These are phyloP conservation scores for Doryteuthis pealeii DNA, from an alignment of 1,140 invertebrate genomes.

Conservation along the genomic window DNA sequence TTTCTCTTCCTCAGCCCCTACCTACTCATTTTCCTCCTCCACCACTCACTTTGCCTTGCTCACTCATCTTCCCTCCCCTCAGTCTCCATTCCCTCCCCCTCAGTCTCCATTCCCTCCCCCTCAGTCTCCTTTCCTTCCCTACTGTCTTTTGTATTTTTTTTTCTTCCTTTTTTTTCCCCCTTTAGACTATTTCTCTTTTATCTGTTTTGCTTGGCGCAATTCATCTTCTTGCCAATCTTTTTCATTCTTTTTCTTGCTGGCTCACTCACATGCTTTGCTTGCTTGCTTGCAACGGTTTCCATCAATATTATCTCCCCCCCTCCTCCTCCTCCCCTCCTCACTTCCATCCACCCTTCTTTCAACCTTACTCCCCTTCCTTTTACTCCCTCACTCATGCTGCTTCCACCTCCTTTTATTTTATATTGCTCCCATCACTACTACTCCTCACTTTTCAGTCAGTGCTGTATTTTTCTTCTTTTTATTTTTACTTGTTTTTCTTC, in stretches of 20 bases:
- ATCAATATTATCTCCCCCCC: background rate
- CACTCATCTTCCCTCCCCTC: background rate
- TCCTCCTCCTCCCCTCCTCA: background rate
- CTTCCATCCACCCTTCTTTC: background rate
- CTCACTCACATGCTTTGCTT: too few species aligned
- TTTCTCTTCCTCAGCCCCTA: background rate
- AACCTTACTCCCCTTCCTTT: background rate
- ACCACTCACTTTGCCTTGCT: background rate
- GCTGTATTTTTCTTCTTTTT: too few species aligned
- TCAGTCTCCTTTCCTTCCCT: background rate
- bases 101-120: background rate
- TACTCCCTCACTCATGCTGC: background rate
- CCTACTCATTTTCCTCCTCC: background rate
- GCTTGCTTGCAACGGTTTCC: too few species aligned
- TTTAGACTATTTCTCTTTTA: too few species aligned
- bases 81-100: background rate
- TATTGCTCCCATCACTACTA: too few species aligned
- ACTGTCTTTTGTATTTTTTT: too few species aligned
- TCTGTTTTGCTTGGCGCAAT: too few species aligned
- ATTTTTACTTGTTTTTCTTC: too few species aligned
- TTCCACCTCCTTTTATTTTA: background rate
- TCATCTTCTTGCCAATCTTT: too few species aligned
- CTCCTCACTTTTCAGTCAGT: too few species aligned
- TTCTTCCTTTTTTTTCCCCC: too few species aligned
- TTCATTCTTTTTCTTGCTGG: too few species aligned